Percentiles rank a stretch among this genome's conserved stretches.
These are phyloP conservation scores for Nasonia longicornis DNA, from an alignment of 1,140 invertebrate species.

Conservation along the genomic window DNA sequence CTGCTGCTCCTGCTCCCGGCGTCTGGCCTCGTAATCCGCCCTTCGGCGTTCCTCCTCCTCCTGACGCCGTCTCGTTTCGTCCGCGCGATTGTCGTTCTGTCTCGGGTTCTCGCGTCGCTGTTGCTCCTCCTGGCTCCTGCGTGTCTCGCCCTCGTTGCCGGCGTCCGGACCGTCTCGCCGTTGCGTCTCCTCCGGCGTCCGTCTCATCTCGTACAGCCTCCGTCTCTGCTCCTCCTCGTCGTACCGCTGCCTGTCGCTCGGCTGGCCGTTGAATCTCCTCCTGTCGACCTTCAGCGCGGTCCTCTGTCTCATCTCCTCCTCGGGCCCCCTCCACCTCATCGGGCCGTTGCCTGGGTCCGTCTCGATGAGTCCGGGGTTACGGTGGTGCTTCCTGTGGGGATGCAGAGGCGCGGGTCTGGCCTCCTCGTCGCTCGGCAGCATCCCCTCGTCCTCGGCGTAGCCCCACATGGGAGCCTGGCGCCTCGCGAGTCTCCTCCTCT, in stretches of 20 bases:
- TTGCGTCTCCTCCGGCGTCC: not conserved
- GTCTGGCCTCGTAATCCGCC: not conserved
- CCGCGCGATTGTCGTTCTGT: not conserved
- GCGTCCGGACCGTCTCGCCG: not conserved
- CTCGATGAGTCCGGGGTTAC: not conserved
- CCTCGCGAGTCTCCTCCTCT: not conserved
- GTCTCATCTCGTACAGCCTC: constrained; percentile 18
- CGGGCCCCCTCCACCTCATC: not conserved
- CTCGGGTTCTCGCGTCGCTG: too few relatives aligned
- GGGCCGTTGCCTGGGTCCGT: not conserved
- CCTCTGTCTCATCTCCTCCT: not conserved
- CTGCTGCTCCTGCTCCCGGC: not conserved
- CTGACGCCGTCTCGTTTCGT: not conserved
- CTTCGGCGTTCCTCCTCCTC: not conserved
- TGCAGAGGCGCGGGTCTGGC: not conserved
- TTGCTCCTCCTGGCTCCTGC: not conserved
- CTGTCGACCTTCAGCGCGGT: not conserved
- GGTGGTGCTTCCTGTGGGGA: constrained; percentile 8
- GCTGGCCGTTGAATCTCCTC: not conserved
- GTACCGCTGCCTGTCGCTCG: constrained; percentile 5
- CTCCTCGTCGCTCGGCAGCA: constrained; percentile 11
- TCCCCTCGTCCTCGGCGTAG: constrained; percentile 59
- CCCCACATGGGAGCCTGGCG: constrained; percentile 52
- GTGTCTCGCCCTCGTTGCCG: constrained; percentile 42
- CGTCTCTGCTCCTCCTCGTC: constrained; percentile 36